phyloP scores from a whole-genome alignment of 2,113 vertebrate genomes.

The Microcebus tavaratra region DNA sequence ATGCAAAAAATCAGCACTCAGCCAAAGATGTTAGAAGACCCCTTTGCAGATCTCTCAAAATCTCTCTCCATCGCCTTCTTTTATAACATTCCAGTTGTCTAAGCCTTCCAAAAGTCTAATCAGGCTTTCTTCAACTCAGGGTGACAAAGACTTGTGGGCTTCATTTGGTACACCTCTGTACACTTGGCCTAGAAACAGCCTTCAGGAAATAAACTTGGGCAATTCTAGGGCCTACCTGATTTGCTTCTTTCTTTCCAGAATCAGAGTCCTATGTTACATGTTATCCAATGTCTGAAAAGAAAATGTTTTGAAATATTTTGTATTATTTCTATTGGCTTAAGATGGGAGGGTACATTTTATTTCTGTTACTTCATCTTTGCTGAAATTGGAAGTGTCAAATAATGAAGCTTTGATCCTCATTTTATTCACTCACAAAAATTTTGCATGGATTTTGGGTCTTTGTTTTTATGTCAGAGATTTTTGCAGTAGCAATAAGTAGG shows the following conservation, averaged over 20 bases:
- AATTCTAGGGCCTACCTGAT: accelerated
- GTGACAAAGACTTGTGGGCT: not conserved
- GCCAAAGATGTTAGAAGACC: not conserved
- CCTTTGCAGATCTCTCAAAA: not conserved
- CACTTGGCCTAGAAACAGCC: not conserved
- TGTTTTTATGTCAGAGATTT: not conserved
- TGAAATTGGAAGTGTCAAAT: not conserved
- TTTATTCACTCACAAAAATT: not conserved
- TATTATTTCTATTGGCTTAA: not conserved
- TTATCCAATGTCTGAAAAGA: not conserved
- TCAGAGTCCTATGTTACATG: not conserved
- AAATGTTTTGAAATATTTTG: not conserved
- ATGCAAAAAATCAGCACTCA: not conserved
- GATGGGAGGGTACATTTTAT: not conserved
- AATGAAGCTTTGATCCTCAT: not conserved
- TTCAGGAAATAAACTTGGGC: not conserved
- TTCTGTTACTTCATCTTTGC: not conserved
- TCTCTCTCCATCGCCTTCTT: not conserved
- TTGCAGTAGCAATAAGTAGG: not conserved
- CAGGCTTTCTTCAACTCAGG: not conserved
- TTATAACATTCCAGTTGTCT: not conserved
- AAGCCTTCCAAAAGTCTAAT: not conserved
- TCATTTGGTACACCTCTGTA: not conserved
- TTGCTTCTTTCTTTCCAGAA: not conserved
- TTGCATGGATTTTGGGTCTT: not conserved